Percentiles rank a stretch among this genome's conserved stretches.
Evolutionary conservation across 2,888 invertebrate species (phyloP).

Genomic region (Nymphalis polychloros): DNA sequence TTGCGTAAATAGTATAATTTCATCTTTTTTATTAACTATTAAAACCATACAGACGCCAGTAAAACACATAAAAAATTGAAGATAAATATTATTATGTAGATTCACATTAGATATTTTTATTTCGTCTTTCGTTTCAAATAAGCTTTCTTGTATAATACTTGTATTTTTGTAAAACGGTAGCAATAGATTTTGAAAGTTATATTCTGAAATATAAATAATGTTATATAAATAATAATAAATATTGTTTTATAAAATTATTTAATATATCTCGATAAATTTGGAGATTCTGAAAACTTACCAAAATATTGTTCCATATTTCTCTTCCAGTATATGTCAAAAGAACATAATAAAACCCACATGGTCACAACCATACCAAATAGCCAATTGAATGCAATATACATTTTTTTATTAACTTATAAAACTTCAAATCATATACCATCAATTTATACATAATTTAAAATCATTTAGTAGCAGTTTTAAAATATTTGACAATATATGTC

Average conservation of each 20-base stretch:
- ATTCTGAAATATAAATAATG: constrained; percentile 27
- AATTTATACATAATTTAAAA: constrained; percentile 55
- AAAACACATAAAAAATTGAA: constrained; percentile 57
- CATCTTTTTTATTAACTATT: constrained; percentile 53
- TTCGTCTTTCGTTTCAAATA: constrained; percentile 11
- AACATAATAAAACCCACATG: constrained; percentile 68
- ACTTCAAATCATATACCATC: constrained; percentile 44
- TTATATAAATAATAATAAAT: no score
- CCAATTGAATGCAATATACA: constrained; percentile 77
- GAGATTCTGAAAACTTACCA: constrained; percentile 16
- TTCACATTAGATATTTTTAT: constrained; percentile 8
- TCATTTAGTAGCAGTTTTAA: constrained; percentile 48
- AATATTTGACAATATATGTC: constrained; percentile 48
- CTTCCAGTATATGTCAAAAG: constrained; percentile 48
- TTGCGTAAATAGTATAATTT: constrained; percentile 49
- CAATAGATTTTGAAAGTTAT: constrained; percentile 10
- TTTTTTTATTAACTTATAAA: constrained; percentile 41
- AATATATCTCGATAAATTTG: no score
- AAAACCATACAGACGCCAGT: constrained; percentile 58
- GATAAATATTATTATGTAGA: constrained; percentile 28
- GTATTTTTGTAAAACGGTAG: constrained; percentile 14
- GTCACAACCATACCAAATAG: constrained; percentile 55
- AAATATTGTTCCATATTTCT: constrained; percentile 10
- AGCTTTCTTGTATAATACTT: constrained; percentile 13
- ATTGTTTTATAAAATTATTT: neutral